phyloP scores from a whole-genome alignment of 2,113 vertebrate genomes.

The Tychaedon coryphoeus region DNA sequence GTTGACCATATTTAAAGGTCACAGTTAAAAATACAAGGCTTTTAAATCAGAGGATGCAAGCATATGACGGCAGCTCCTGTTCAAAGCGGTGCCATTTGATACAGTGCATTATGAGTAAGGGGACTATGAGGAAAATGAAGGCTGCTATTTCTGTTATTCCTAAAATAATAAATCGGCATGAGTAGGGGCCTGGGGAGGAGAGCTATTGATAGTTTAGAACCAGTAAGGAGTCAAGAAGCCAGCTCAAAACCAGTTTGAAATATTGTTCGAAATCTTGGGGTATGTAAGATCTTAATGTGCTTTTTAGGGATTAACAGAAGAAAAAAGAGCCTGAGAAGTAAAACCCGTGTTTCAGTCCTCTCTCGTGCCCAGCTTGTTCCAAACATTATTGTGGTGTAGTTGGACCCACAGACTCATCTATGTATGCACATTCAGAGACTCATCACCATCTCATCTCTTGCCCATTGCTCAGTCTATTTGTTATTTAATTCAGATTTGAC shows the following conservation, averaged over 20 bases:
- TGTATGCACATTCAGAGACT: background rate
- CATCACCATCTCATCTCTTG: background rate
- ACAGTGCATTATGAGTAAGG: background rate
- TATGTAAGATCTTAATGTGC: background rate
- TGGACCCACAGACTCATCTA: background rate
- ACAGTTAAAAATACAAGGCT: background rate
- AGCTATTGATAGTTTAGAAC: background rate
- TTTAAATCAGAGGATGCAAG: background rate
- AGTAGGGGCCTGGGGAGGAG: background rate
- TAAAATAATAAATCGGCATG: background rate
- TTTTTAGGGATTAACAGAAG: background rate
- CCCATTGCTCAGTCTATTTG: background rate
- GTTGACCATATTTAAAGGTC: background rate
- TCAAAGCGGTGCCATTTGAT: background rate
- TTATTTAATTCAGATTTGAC: background rate
- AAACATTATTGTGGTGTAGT: background rate
- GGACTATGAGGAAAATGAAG: background rate
- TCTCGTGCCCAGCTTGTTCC: background rate
- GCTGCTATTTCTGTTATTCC: background rate
- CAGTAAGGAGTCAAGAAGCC: background rate
- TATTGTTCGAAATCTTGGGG: background rate
- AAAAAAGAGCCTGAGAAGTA: background rate
- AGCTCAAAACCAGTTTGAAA: background rate
- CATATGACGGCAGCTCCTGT: background rate
- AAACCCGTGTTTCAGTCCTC: background rate